Evolutionary conservation across 1,140 invertebrate genomes (phyloP).

Genomic region (Carposina sasakii): DNA sequence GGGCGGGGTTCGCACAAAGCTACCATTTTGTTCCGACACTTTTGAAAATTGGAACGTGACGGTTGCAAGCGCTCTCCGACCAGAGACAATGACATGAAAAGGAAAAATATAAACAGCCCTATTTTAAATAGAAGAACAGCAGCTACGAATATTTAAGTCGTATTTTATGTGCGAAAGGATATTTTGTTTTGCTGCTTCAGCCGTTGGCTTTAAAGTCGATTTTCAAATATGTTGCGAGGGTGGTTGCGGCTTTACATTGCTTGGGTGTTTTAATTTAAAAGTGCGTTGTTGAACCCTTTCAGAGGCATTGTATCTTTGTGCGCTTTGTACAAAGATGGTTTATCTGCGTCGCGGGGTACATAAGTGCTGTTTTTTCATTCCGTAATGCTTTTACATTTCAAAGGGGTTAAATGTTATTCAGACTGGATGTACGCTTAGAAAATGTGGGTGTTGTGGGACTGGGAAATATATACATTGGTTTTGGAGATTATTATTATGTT

Average conservation of each 20-base stretch:
- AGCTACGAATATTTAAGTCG: conserved; percentile 52
- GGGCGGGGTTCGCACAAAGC: conserved; percentile 57
- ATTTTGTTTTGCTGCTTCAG: conserved; percentile 18
- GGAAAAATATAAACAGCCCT: conserved; percentile 70
- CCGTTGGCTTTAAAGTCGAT: conserved; percentile 22
- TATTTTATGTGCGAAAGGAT: conserved; percentile 31
- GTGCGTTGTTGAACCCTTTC: conserved; percentile 72
- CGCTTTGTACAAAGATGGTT: conserved; percentile 71
- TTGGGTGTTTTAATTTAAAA: conserved; percentile 68
- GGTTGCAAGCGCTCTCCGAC: conserved; percentile 65
- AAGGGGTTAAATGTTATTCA: conserved; percentile 72
- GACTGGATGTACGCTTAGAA: conserved; percentile 61
- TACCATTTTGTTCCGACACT: conserved; percentile 71
- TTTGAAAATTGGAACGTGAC: conserved; percentile 72
- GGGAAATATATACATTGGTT: conserved; percentile 31
- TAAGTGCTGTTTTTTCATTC: conserved; percentile 73
- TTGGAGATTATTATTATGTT: conserved; percentile 26
- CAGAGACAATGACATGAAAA: conserved; percentile 72
- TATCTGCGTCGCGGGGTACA: conserved; percentile 69
- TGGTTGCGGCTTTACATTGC: conserved; percentile 25
- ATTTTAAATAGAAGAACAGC: conserved; percentile 59
- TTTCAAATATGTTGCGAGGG: conserved; percentile 36
- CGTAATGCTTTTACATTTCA: conserved; percentile 72
- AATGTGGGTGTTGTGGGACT: conserved; percentile 59
- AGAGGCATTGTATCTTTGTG: conserved; percentile 72